Base-by-base conservation (phyloP, 2,888 invertebrate species). In the Molorchus minor region DNA sequence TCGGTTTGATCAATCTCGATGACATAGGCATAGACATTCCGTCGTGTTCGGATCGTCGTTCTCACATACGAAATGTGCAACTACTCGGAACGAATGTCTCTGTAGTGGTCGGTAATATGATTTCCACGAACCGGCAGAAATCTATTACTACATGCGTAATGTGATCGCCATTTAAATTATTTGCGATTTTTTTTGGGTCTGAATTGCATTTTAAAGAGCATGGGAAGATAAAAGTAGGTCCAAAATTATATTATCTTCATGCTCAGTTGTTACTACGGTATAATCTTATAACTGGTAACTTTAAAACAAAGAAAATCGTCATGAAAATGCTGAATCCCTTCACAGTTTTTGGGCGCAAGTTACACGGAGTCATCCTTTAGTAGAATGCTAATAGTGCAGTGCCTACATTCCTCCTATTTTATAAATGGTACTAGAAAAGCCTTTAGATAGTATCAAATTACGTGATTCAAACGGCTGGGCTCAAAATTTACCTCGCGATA, bases 21-120 rank as follows among this genome's bases (percentile, higher is more conserved):
- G 59, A 54, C 58, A 49, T n/a, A n/a, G n/a, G n/a, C 59, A 51
- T 35, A 52, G 20, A 41, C 56, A 68, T 68, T 68, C 68, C 56
- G 19, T 30, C 30, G 60, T 47, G 55, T 46, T 60, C 36, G 20
- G 55, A 54, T 53, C 49, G 62, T 60, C 61, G 57, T 66, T 68
- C 68, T 63, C 68, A 68, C 68, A 68, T 68, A 68, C 64, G 58
- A 64, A 68, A 68, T 63, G 47, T 61, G 60, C 58, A 55, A 62
- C 56, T 58, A 51, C 55, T 54, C 45, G 57, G 45, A 47, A 47
- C 33, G 58, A 46, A 58, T 58, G 36, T 52, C 38, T 52, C 38
- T 57, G 47, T 19, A 46, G 52, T 52, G 46, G 38, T 17, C 35
- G 15, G 43, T 53, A 41, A 49, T 61, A 57, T 44, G 44, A 55